Conservation (phyloP, 2,888 invertebrate genomes). For the Nasonovia ribisnigri region DNA sequence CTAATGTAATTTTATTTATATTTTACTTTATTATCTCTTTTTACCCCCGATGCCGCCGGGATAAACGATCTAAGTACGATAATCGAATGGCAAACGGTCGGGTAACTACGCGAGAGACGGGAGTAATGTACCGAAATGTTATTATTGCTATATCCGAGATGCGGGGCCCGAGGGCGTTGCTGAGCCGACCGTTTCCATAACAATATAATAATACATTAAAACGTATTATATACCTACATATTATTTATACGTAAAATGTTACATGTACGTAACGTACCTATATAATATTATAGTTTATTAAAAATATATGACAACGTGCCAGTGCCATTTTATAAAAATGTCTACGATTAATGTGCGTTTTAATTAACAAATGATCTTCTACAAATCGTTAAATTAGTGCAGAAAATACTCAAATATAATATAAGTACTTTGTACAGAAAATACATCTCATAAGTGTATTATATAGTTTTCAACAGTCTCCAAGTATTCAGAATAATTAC, state of each 20-base stretch:
- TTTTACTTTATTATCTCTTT: slow-evolving; percentile 42
- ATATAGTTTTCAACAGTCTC: neutral
- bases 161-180: slow-evolving; percentile 38
- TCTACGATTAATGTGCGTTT: neutral
- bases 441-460: neutral
- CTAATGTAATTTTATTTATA: slow-evolving; percentile 62
- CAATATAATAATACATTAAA: slow-evolving; percentile 17
- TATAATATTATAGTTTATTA: neutral
- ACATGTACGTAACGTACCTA: neutral
- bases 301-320: neutral
- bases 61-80: slow-evolving; percentile 58
- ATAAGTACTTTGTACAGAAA: neutral
- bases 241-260: neutral
- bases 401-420: neutral
- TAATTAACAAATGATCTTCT: neutral
- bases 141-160: slow-evolving; percentile 42
- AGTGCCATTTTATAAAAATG: neutral
- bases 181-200: slow-evolving; percentile 53
- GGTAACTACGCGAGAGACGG: slow-evolving; percentile 54
- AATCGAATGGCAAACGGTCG: slow-evolving; percentile 61
- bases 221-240: neutral
- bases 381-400: neutral
- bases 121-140: slow-evolving; percentile 59
- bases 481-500: neutral
- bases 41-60: neutral